These are phyloP conservation scores for Ctenopoma multispine DNA, from an alignment of 2,797 vertebrate species.

Conservation along the genomic window DNA sequence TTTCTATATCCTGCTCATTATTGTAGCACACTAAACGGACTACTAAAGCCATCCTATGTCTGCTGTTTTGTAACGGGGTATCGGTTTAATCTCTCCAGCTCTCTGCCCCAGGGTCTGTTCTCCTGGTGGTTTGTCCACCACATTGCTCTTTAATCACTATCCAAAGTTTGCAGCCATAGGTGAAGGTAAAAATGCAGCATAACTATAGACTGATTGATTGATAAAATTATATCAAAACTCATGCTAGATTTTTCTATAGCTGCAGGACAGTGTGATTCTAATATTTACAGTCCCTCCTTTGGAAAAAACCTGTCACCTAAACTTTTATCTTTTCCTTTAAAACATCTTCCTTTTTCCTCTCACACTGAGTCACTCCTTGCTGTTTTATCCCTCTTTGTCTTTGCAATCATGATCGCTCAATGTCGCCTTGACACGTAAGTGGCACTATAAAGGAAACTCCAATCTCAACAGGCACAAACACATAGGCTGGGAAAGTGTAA, in stretches of 20 bases:
- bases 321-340: slow-evolving; percentile 2
- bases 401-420: slow-evolving; percentile 42
- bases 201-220: not conserved
- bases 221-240: slow-evolving; percentile 11
- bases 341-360: not conserved
- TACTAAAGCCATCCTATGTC: slow-evolving; percentile 4
- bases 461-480: slow-evolving; percentile 29
- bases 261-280: not conserved
- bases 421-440: slow-evolving; percentile 45
- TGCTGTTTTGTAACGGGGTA: slow-evolving; percentile 12
- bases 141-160: slow-evolving; percentile 10
- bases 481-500: slow-evolving; percentile 21
- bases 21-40: slow-evolving; percentile 22
- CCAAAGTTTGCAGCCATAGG: slow-evolving; percentile 1
- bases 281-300: not conserved
- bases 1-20: slow-evolving; percentile 13
- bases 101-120: slow-evolving; percentile 29
- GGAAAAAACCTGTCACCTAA: slow-evolving; percentile 16
- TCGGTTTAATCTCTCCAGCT: slow-evolving; percentile 50
- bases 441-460: slow-evolving; percentile 40
- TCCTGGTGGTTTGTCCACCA: slow-evolving; percentile 17
- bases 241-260: not conserved
- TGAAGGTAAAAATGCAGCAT: slow-evolving; percentile 16
- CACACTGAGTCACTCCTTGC: slow-evolving; percentile 12
- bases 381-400: slow-evolving; percentile 23